Base-by-base conservation (phyloP, 2,888 invertebrate genomes). In the Bugulina stolonifera region DNA sequence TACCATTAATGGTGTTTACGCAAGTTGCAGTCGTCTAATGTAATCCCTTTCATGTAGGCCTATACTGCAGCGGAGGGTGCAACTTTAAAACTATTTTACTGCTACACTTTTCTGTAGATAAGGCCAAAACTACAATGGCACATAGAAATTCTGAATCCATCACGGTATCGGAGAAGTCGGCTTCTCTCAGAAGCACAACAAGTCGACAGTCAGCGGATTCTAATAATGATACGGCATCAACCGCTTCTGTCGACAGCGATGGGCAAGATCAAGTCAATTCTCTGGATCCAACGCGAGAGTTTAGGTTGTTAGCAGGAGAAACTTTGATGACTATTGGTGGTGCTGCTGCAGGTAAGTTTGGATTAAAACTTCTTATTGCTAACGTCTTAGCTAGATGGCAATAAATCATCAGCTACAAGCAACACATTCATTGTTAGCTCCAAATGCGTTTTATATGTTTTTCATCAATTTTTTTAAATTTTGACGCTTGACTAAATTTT, bases 81-180 rank as follows among this genome's bases (percentile, higher is more conserved):
- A n/a, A n/a, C n/a, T n/a, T n/a, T n/a, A n/a, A n/a, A n/a, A n/a
- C n/a, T n/a, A 43, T 43, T 5, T 43, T 43, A 10, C 43, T 43
- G 43, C 18, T 43, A 10, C 18, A 43, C 43, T 43, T 43, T 43
- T 43, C 43, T 43, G 43, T 43, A 43, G 18, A 43, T 43, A 5
- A 43, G 5, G 18, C 5, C 5, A 43, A 5, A 43, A 43, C 43
- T 43, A 43, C 10, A 2, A 64, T 54, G 71, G 52, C 71, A 1
- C 72, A 55, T 54, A 32, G 57, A 58, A 57, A 57, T 32, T 22
- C 55, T 29, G 73, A 72, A 29, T 58, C 69, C 32, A 70, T 72
- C 2, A 73, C 73, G 14, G 58, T 78, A 23, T 76, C 78, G 0
- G 79, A 79, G 35, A 76, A 76, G 54, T 76, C 77, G 0, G 75